These are phyloP conservation scores for Rhabdomys pumilio DNA, from an alignment of 2,797 vertebrate species.

Conservation along the genomic window DNA sequence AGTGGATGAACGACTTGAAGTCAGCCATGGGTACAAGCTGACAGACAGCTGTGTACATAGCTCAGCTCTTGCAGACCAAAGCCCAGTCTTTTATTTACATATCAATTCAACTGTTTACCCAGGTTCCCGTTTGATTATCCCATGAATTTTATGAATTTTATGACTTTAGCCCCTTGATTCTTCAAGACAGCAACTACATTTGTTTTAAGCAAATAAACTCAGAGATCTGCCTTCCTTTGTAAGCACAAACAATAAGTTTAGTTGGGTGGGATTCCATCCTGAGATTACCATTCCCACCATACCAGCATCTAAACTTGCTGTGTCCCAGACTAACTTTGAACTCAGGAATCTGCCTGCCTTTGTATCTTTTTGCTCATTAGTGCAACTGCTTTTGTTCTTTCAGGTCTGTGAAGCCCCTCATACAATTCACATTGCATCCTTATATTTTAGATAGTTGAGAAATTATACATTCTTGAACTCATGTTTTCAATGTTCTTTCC, in stretches of 20 bases:
- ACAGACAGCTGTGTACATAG: not conserved
- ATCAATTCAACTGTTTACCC: not conserved
- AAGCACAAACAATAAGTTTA: not conserved
- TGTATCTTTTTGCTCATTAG: not conserved
- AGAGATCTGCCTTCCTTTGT: not conserved
- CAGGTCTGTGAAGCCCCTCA: not conserved
- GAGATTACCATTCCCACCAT: not conserved
- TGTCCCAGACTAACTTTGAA: not conserved
- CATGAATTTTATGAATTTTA: not conserved
- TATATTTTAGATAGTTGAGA: not conserved
- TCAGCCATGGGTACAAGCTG: not conserved
- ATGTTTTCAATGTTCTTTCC: not conserved
- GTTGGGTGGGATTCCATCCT: not conserved
- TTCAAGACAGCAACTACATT: not conserved
- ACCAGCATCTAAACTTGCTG: not conserved
- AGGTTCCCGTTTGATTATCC: not conserved
- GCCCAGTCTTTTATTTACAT: not conserved
- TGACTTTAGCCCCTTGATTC: not conserved
- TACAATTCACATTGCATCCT: not conserved
- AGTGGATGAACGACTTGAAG: not conserved
- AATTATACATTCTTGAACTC: not conserved
- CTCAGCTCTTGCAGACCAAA: not conserved
- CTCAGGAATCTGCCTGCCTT: not conserved
- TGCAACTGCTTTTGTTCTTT: not conserved
- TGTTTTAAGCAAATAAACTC: not conserved